Base-by-base conservation (phyloP, 2,113 vertebrate genomes). In the Rhinolophus sinicus region DNA sequence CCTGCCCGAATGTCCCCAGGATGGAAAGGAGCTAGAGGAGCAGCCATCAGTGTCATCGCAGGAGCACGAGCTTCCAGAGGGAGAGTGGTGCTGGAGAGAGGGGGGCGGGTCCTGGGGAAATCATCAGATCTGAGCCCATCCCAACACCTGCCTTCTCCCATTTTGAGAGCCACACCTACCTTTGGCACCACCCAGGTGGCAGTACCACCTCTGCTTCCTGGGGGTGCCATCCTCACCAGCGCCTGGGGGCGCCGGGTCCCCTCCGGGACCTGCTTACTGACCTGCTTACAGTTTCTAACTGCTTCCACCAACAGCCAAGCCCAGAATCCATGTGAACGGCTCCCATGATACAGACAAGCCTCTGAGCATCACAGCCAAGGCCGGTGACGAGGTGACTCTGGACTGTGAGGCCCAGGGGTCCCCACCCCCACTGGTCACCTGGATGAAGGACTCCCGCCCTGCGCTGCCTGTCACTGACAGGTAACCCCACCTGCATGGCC, bases 401-500 rank as follows among this genome's bases (percentile, higher is more conserved):
- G 99, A 98, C 58, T 99, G 99, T 0, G 99, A 99, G 82, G 99
- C 95, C 62, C 97, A 98, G 5, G 99, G 99, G 28, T 96, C 86
- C 44, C 99, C 99, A 0, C 94, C 98, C 38, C 99, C 99, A 0
- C 47, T 99, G 47, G 98, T 99, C 89, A 97, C 98, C 9, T 99
- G 99, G 99, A 99, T 97, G 67, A 98, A 98, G 90, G 99, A 99
- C 33, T 98, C 98, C 11, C 98, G 85, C 33, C 98, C 97, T 0
- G 98, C 99, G 97, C 98, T 98, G 12, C 98, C 98, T 0, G 0
- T 98, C 96, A 97, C 98, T 0, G 72, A 97, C 0, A 99, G 99
- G 99, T 99, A 98, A 98, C 77, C 14, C 56, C 11, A 2, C 2
- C 1, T 2, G 1, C 0, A 0, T 9, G 56, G 50, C 38, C 82